Base-by-base conservation (phyloP, 2,113 vertebrate genomes). In the Ancistrus triradiatus region DNA sequence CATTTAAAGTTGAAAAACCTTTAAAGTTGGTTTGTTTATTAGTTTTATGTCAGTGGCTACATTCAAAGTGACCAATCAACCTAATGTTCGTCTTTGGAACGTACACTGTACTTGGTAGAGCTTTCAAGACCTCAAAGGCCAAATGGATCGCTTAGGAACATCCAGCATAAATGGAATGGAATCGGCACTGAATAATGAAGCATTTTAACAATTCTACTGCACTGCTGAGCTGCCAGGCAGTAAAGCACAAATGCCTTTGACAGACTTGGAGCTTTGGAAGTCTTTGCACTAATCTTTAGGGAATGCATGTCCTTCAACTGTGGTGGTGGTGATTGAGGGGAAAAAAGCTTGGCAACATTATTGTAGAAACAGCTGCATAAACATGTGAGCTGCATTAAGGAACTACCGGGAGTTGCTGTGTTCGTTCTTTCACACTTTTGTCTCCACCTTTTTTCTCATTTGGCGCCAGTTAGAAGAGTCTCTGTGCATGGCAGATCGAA, bases 341-440 rank as follows among this genome's bases (percentile, higher is more conserved):
- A 59, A 43, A 22, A 19, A 38, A 48, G 10, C 43, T 37, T 51
- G 10, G 52, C n/a, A 18, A 17, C 71, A 40, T 72, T 74, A 61
- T 25, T 28, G 43, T 63, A 61, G 75, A 67, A 76, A 56, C 79
- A 82, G 75, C 74, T 78, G 78, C 70, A 56, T 44, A 68, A 79
- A 78, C 55, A 72, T 47, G 49, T 68, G 72, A 74, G 43, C 70
- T 70, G 40, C 69, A 69, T 75, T 69, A 68, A 24, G 60, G 57
- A 64, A 15, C 40, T 49, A 69, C 25, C 44, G 64, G 52, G 59
- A 38, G 65, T 53, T 63, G 40, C 28, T 48, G 50, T 14, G 46
- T 18, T 28, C 28, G 6, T 13, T 14, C 13, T 15, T 10, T 10
- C 37, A 33, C n/a, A n/a, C n/a, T n/a, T n/a, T n/a, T n/a, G n/a